Percentiles rank a stretch among this genome's conserved stretches.
Evolutionary conservation across 2,888 invertebrate species (phyloP).

Genomic region (Beris morrisii): DNA sequence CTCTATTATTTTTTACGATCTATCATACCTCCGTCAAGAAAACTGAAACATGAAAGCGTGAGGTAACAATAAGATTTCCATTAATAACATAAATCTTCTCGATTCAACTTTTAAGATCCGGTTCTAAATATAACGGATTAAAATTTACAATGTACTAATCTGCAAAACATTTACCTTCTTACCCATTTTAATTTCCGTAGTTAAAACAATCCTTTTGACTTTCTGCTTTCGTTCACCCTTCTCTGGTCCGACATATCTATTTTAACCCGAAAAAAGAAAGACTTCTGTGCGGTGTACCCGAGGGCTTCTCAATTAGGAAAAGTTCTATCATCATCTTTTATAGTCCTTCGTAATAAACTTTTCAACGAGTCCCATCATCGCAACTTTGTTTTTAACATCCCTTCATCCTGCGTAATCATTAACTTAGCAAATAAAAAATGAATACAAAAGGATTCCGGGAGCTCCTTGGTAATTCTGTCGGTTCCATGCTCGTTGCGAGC

Average conservation of each 20-base stretch:
- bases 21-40: too few relatives aligned
- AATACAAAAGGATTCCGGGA: conserved; percentile 18
- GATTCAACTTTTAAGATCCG: too few relatives aligned
- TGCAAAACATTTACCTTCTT: too few relatives aligned
- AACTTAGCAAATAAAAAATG: conserved; percentile 28
- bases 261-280: conserved; percentile 8
- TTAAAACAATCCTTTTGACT: too few relatives aligned
- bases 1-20: too few relatives aligned
- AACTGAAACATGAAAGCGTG: too few relatives aligned
- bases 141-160: too few relatives aligned
- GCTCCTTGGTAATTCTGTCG: conserved; percentile 11
- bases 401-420: conserved; percentile 23
- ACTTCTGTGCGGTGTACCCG: conserved; percentile 15
- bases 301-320: conserved; percentile 32
- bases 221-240: too few relatives aligned
- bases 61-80: too few relatives aligned
- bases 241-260: not conserved
- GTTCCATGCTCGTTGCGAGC: conserved; percentile 2
- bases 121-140: too few relatives aligned
- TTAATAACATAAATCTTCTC: too few relatives aligned
- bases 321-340: conserved; percentile 30
- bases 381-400: conserved; percentile 30
- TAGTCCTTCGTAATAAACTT: conserved; percentile 28
- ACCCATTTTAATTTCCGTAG: too few relatives aligned
- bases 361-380: conserved; percentile 14